Percentiles rank a stretch among this genome's conserved stretches.
Evolutionary conservation across 2,797 vertebrate genomes (phyloP).

Genomic region (Orestias chungarensis): DNA sequence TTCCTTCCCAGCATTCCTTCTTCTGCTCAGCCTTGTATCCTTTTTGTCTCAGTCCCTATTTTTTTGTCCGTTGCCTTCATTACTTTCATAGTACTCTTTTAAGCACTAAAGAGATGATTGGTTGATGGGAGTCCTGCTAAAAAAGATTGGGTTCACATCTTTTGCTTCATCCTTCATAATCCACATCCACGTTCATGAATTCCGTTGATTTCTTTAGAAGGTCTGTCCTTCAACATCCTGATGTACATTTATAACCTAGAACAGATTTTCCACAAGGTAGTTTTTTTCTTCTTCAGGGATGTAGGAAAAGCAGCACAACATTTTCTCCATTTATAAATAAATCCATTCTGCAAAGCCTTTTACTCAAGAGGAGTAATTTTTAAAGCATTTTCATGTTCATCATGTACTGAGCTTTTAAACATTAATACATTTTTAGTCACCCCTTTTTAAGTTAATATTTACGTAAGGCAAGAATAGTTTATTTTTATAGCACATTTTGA

Average conservation of each 20-base stretch:
- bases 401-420: background rate
- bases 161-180: constrained; percentile 43
- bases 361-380: background rate
- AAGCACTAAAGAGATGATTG: constrained; percentile 25
- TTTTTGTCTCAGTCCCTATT: constrained; percentile 20
- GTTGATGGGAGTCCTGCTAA: constrained; percentile 24
- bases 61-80: constrained; percentile 2
- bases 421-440: background rate
- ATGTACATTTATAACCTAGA: constrained; percentile 49
- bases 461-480: too few relatives aligned
- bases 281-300: constrained; percentile 36
- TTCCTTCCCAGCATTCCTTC: constrained; percentile 4
- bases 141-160: constrained; percentile 49
- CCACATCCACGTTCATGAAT: constrained; percentile 35
- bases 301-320: background rate
- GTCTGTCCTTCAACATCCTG: constrained; percentile 42
- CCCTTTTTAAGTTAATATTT: too few relatives aligned
- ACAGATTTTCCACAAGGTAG: constrained; percentile 57
- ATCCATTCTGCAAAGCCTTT: background rate
- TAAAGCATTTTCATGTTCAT: background rate
- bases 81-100: constrained; percentile 29
- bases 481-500: too few relatives aligned
- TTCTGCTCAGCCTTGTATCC: constrained; percentile 2
- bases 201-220: constrained; percentile 54
- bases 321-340: constrained; percentile 15